phyloP scores from a whole-genome alignment of 2,888 invertebrate genomes.

The Mesopsocus fuscifrons region DNA sequence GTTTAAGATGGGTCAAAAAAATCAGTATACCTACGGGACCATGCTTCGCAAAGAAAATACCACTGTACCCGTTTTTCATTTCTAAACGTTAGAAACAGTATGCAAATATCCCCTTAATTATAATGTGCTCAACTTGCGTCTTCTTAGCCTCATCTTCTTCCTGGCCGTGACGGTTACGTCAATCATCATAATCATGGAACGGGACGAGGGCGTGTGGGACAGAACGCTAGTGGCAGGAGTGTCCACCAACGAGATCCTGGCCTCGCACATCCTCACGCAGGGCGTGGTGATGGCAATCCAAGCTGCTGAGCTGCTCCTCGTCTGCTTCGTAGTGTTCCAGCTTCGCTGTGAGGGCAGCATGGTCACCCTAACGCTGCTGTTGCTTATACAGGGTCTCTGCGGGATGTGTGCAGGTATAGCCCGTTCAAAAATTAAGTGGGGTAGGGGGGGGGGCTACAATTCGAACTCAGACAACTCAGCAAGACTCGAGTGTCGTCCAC shows the following conservation, averaged over 20 bases:
- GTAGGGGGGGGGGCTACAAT: no score
- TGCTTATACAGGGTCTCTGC: slow-evolving; percentile 25
- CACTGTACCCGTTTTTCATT: no score
- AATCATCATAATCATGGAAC: slow-evolving; percentile 23
- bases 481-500: no score
- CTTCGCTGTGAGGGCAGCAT: slow-evolving; percentile 1
- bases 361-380: slow-evolving; percentile 1
- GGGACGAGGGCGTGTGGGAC: slow-evolving; percentile 25
- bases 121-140: no score
- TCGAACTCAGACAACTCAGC: no score
- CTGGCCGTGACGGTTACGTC: slow-evolving; percentile 30
- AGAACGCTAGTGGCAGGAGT: slow-evolving; percentile 27
- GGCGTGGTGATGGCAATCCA: slow-evolving; percentile 28
- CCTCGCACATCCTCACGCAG: slow-evolving; percentile 28
- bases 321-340: slow-evolving; percentile 23
- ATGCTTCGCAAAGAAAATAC: no score
- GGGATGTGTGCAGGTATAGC: slow-evolving; percentile 29
- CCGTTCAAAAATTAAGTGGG: not conserved
- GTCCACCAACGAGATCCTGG: slow-evolving; percentile 26
- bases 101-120: not conserved
- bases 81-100: no score
- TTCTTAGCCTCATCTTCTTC: slow-evolving; percentile 27
- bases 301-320: slow-evolving; percentile 24
- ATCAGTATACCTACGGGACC: no score
- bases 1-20: no score